These are phyloP conservation scores for Percina caprodes DNA, from an alignment of 2,113 vertebrate species.

Conservation along the genomic window DNA sequence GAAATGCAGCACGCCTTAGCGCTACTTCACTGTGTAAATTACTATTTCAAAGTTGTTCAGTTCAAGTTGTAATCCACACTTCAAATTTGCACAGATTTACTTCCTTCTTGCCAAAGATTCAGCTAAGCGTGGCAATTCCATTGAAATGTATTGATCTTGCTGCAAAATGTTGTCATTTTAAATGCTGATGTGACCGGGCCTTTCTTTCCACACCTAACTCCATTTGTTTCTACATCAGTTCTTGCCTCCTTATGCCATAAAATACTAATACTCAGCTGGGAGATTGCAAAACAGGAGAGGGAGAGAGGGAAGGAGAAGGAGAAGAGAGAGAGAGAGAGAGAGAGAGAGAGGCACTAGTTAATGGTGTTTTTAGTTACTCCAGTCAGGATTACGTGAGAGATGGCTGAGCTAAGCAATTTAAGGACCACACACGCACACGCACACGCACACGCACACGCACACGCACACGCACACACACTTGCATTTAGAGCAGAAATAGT, in stretches of 20 bases:
- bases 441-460: constrained; percentile 2
- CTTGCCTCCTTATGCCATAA: not conserved
- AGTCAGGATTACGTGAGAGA: constrained; percentile 38
- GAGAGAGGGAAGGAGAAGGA: too few species aligned
- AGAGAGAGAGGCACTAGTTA: not conserved
- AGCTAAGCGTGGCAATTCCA: not conserved
- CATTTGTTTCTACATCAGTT: not conserved
- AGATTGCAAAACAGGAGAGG: not conserved
- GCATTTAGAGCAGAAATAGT: constrained; percentile 37
- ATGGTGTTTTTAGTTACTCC: constrained; percentile 40
- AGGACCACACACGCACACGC: constrained; percentile 3
- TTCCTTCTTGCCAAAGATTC: not conserved
- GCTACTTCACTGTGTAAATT: too few species aligned
- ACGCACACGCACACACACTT: constrained; percentile 40
- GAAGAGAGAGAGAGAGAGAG: too few species aligned
- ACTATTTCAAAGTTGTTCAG: too few species aligned
- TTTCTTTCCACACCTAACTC: not conserved
- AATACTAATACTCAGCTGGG: not conserved
- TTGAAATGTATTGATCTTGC: not conserved
- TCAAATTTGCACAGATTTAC: not conserved
- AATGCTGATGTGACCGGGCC: too few species aligned
- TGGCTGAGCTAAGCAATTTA: constrained; percentile 39
- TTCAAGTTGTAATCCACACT: not conserved
- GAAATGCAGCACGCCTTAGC: too few species aligned
- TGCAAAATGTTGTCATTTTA: not conserved